Percentiles rank a stretch among this genome's conserved stretches.
Evolutionary conservation across 2,888 invertebrate species (phyloP).

Genomic region (Drosophila lutescens): DNA sequence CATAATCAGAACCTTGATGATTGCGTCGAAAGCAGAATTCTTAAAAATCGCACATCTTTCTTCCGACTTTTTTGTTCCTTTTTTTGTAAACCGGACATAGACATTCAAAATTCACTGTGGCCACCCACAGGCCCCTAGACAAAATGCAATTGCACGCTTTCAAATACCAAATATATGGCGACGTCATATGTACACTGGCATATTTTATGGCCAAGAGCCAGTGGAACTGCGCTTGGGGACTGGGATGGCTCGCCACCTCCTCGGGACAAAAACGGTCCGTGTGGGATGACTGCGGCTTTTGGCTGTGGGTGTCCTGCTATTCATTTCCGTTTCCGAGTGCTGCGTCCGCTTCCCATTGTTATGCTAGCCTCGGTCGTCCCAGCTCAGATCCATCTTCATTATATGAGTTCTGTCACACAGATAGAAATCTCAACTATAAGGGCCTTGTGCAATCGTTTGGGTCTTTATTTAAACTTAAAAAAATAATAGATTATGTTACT

Average conservation of each 20-base stretch:
- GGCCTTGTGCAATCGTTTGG: no score
- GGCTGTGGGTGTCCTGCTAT: constrained; percentile 59
- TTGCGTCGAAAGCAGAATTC: no score
- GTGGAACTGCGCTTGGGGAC: constrained; percentile 4
- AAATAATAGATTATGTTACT: no score
- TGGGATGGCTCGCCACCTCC: not conserved
- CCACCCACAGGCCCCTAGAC: not conserved
- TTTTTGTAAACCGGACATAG: not conserved
- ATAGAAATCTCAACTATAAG: not conserved
- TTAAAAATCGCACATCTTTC: no score
- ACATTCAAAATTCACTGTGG: not conserved
- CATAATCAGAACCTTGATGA: no score
- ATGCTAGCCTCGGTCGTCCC: constrained; percentile 35
- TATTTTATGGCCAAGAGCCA: constrained; percentile 26
- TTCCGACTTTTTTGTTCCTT: no score
- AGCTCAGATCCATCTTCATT: constrained; percentile 63
- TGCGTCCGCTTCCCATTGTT: constrained; percentile 71
- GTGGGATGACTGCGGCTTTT: constrained; percentile 11
- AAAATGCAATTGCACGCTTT: constrained; percentile 29
- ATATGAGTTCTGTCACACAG: constrained; percentile 9
- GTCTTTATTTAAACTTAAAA: no score
- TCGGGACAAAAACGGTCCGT: not conserved
- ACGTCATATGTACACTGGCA: constrained; percentile 17
- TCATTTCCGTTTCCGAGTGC: constrained; percentile 80
- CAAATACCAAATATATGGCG: constrained; percentile 25